Evolutionary conservation across 2,888 invertebrate genomes (phyloP), one percentile per base, ranked within the genome.

Genomic region (Elgonia sp.): DNA sequence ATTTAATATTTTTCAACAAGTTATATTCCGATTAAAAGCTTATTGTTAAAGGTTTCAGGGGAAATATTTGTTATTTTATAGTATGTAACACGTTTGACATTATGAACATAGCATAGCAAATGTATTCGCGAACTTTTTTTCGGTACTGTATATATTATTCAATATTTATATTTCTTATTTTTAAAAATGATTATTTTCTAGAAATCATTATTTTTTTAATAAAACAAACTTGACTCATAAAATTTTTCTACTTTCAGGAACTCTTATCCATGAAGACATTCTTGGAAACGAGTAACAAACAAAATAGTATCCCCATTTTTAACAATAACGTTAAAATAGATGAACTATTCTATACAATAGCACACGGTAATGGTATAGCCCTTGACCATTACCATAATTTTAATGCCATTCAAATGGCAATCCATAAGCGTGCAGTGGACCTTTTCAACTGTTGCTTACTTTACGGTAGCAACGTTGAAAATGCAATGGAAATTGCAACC

Each of bases 341-440:
- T 29, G 77, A 84, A 42, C 42, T 84, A 0, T 40, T 60, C 12
- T 84, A 77, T 46, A 21, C 77, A 20, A 40, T 55, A 1, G 18
- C 55, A 6, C 29, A 0, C 14, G 84, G 84, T 0, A 6, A 7
- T 18, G 84, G 77, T 0, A 53, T 72, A 1, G 55, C 73, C 10
- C 37, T 63, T 12, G 79, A n/a, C n/a, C n/a, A 67, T 20, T 20
- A 20, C 1, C 73, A 80, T 37, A 65, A 80, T 18, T 85, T 79
- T 55, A 85, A 73, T 18, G 77, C 84, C 3, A 85, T 80, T 16
- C 84, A 85, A 12, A 73, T 85, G 67, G 79, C 84, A 5, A 50
- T 85, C 16, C 84, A 85, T 9, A 85, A 85, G 18, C 70, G 84
- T 1, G 80, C 85, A 1, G 62, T 81, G 0, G 80, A 81, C 50